These are phyloP conservation scores for Adineta ricciae DNA, from an alignment of 2,888 invertebrate species.

Conservation along the genomic window DNA sequence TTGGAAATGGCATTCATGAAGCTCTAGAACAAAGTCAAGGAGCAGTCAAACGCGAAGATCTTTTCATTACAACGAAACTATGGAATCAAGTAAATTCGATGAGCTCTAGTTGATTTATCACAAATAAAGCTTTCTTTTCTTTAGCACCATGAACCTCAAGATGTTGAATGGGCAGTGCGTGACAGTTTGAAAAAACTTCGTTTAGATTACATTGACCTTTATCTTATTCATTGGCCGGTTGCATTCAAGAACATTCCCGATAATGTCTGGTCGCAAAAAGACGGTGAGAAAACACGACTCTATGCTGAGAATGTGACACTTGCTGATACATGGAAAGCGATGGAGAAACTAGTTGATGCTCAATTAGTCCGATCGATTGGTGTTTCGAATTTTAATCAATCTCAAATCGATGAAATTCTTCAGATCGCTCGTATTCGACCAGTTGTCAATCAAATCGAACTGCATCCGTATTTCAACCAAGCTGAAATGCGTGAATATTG, in stretches of 20 bases:
- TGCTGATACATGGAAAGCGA: conserved; percentile 38
- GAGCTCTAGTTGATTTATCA: not conserved
- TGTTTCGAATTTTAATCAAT: conserved; percentile 69
- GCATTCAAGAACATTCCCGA: conserved; percentile 35
- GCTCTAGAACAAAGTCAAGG: conserved; percentile 35
- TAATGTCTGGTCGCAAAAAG: conserved; percentile 9
- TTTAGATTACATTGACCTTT: conserved; percentile 42
- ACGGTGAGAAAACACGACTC: conserved; percentile 30
- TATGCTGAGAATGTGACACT: conserved; percentile 42
- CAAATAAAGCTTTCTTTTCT: not conserved
- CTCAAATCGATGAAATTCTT: conserved; percentile 62
- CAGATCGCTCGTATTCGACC: conserved; percentile 53
- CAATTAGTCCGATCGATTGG: conserved; percentile 67
- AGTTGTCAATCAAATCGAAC: conserved; percentile 59
- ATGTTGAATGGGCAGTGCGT: conserved; percentile 38
- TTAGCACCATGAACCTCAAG: conserved; percentile 24
- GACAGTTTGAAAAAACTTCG: conserved; percentile 39
- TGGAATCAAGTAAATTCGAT: not conserved
- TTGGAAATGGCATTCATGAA: conserved; percentile 39
- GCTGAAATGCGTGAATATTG: conserved; percentile 60
- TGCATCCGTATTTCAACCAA: conserved; percentile 69
- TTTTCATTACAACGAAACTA: conserved; percentile 44
- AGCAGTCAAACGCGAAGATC: conserved; percentile 41
- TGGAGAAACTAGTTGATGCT: conserved; percentile 63
- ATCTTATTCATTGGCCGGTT: conserved; percentile 45